A percentile compares a stretch with the other conserved stretches of the same genome.
These are phyloP conservation scores for Argyra leucocephala DNA, from an alignment of 2,888 invertebrate genomes.

Conservation along the genomic window DNA sequence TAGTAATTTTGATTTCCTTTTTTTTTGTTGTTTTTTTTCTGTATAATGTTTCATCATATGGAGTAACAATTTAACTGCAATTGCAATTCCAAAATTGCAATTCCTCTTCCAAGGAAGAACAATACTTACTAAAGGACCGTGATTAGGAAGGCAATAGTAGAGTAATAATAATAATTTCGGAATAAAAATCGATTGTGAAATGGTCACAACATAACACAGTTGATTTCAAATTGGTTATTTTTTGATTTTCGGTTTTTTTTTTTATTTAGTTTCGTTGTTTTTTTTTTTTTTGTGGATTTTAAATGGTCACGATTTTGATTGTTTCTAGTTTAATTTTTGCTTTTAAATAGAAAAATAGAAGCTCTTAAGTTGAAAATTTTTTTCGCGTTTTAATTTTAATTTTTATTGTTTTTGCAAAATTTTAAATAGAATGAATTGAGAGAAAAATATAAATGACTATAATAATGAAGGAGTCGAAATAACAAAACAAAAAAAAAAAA, in stretches of 20 bases:
- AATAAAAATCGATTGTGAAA: not conserved
- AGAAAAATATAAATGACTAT: not conserved
- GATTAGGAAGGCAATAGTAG: too few species aligned
- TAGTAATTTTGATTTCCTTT: too few species aligned
- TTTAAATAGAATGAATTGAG: not conserved
- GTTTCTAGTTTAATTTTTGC: not conserved
- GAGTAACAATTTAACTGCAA: too few species aligned
- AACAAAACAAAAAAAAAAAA: too few species aligned
- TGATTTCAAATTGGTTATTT: not conserved
- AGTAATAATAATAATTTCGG: not conserved
- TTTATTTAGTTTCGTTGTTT: not conserved
- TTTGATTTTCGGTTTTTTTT: not conserved
- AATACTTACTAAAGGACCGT: too few species aligned
- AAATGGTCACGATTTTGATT: conserved; percentile 6
- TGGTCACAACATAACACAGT: not conserved
- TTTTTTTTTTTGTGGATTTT: not conserved
- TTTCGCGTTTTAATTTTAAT: not conserved
- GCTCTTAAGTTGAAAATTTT: too few species aligned
- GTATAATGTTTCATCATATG: too few species aligned
- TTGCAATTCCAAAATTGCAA: too few species aligned
- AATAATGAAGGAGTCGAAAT: not conserved
- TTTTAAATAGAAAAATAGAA: not conserved
- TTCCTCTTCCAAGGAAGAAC: too few species aligned
- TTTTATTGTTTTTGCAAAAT: not conserved
- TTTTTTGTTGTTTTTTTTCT: too few species aligned